Evolutionary conservation across 1,140 invertebrate genomes (phyloP).

Genomic region (Bathynomus jamesi): DNA sequence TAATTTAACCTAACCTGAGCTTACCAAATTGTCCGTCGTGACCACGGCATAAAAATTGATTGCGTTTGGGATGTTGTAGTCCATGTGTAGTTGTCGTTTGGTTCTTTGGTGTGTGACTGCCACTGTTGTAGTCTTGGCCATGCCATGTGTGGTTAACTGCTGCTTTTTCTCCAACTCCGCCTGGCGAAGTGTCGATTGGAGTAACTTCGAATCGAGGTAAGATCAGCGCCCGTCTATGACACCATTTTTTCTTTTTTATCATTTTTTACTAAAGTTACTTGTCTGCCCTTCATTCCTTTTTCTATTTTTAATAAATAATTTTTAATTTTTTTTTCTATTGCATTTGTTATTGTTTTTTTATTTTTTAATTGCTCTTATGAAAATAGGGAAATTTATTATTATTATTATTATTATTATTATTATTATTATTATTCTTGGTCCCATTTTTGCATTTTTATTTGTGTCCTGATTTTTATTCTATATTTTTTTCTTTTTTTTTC

Average conservation of each 20-base stretch:
- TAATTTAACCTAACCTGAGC: no score
- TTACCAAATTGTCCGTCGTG: no score
- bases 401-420: no score
- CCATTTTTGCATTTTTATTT: no score
- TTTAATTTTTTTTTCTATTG: neutral
- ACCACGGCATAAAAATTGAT: no score
- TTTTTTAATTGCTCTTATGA: no score
- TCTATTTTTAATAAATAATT: neutral
- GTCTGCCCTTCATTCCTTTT: neutral
- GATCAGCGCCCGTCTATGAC: neutral
- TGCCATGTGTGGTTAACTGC: neutral
- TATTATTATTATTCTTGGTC: no score
- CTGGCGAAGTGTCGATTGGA: neutral
- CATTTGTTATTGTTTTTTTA: neutral
- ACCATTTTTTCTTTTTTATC: neutral
- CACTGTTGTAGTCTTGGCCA: slow-evolving; percentile 6
- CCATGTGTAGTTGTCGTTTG: neutral
- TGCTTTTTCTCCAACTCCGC: neutral
- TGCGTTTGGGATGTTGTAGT: neutral
- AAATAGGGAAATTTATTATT: no score
- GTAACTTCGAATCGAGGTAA: neutral
- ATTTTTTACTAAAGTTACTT: neutral
- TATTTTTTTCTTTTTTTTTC: no score
- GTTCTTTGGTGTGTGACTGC: neutral
- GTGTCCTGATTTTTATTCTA: no score